Percentiles rank a stretch among this genome's conserved stretches.
Evolutionary conservation across 35 echinoderm and acorn worm species (phyloP).

Genomic region (Hemicentrotus pulcherrimus): DNA sequence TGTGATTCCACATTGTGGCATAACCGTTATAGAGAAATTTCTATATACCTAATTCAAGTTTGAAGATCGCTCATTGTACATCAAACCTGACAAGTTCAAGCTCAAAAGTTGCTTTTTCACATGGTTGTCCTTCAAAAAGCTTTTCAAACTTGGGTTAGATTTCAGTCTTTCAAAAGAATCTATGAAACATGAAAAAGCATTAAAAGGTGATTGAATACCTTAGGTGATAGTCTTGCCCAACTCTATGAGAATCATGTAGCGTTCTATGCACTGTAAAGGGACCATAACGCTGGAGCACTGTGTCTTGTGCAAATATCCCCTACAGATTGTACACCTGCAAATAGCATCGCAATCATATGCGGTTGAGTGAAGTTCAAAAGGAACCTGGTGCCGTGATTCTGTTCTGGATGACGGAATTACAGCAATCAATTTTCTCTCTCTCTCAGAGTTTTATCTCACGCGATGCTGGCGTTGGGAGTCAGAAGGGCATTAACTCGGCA

Average conservation of each 20-base stretch:
- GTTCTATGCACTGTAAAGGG: neutral
- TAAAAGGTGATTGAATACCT: neutral
- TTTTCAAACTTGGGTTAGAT: neutral
- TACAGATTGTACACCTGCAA: neutral
- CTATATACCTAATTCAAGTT: no score
- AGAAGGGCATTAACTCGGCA: neutral
- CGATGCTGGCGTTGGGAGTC: neutral
- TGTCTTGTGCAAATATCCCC: neutral
- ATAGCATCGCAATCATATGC: neutral
- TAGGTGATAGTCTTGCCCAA: neutral
- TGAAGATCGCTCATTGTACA: no score
- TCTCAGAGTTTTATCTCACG: neutral
- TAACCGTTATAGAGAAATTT: no score
- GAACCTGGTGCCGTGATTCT: neutral
- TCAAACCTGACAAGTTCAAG: no score
- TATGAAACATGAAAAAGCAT: neutral
- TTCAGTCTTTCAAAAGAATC: neutral
- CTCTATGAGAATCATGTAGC: neutral
- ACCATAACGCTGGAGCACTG: neutral
- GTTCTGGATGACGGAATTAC: neutral
- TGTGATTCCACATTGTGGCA: no score
- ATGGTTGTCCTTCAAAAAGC: neutral
- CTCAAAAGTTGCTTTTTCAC: neutral
- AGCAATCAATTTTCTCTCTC: neutral
- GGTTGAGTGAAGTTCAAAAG: neutral